Conservation (phyloP, 1,140 invertebrate genomes). For the Pogonomyrmex californicus region DNA sequence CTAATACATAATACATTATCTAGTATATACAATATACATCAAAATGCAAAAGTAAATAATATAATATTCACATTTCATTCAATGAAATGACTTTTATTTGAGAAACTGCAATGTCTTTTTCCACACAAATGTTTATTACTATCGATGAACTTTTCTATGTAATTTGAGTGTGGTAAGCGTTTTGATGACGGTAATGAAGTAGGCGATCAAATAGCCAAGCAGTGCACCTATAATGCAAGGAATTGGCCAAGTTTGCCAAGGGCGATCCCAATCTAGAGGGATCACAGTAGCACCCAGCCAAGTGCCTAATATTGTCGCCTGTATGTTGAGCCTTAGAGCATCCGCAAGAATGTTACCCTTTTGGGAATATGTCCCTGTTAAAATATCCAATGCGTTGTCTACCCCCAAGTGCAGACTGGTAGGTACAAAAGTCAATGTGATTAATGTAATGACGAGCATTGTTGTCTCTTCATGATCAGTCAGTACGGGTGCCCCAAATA, state of each 20-base stretch:
- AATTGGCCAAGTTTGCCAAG: constrained; percentile 95
- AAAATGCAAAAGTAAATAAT: constrained; percentile 11
- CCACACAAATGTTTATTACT: not conserved
- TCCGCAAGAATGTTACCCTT: constrained; percentile 87
- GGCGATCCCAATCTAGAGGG: constrained; percentile 96
- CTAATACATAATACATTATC: not conserved
- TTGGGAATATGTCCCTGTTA: constrained; percentile 86
- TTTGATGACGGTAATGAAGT: constrained; percentile 87
- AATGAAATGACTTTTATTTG: not conserved
- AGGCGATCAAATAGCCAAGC: constrained; percentile 88
- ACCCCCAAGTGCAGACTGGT: constrained; percentile 89
- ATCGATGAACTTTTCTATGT: constrained; percentile 72
- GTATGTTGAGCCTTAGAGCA: constrained; percentile 88
- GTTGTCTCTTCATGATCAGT: constrained; percentile 91
- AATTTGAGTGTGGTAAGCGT: constrained; percentile 79
- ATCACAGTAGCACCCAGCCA: constrained; percentile 96
- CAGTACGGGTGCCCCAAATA: constrained; percentile 92
- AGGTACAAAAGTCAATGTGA: constrained; percentile 90
- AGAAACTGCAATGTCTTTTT: not conserved
- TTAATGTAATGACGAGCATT: constrained; percentile 90
- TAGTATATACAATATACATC: not conserved
- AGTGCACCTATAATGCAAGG: constrained; percentile 92
- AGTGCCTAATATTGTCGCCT: constrained; percentile 91
- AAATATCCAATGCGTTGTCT: constrained; percentile 87
- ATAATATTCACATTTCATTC: not conserved